A percentile compares a stretch with the other conserved stretches of the same genome.
These are phyloP conservation scores for Balanococcus diminutus DNA, from an alignment of 2,888 invertebrate species.

Conservation along the genomic window DNA sequence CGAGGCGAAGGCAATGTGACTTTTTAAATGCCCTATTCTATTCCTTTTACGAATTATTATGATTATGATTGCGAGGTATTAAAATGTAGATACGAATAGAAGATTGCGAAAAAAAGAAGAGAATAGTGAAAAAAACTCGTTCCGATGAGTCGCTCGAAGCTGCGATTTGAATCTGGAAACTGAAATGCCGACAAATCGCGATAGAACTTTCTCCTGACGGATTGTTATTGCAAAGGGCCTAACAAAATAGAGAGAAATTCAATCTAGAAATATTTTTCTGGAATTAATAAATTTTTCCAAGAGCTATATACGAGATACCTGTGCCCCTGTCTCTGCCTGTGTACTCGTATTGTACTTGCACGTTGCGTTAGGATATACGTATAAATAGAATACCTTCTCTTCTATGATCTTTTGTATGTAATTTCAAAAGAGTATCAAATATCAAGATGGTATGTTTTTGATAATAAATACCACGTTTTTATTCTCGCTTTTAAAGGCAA, in stretches of 20 bases:
- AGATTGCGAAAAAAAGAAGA: background rate
- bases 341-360: background rate
- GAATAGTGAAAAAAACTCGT: background rate
- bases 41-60: slow-evolving; percentile 1
- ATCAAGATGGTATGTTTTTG: background rate
- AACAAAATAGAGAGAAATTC: background rate
- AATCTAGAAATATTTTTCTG: background rate
- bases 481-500: background rate
- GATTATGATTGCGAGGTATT: background rate
- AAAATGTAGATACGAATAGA: background rate
- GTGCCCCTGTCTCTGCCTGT: background rate
- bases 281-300: background rate
- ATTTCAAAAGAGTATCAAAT: background rate
- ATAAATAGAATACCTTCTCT: background rate
- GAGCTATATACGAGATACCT: background rate
- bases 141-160: background rate
- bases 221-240: background rate
- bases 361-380: background rate
- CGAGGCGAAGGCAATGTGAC: background rate
- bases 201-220: background rate
- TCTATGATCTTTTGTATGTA: background rate
- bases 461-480: background rate
- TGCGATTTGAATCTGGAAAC: background rate
- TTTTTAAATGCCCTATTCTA: background rate
- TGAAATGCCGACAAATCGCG: background rate